Conservation (phyloP, 2,888 invertebrate species). For the Antitype chi region DNA sequence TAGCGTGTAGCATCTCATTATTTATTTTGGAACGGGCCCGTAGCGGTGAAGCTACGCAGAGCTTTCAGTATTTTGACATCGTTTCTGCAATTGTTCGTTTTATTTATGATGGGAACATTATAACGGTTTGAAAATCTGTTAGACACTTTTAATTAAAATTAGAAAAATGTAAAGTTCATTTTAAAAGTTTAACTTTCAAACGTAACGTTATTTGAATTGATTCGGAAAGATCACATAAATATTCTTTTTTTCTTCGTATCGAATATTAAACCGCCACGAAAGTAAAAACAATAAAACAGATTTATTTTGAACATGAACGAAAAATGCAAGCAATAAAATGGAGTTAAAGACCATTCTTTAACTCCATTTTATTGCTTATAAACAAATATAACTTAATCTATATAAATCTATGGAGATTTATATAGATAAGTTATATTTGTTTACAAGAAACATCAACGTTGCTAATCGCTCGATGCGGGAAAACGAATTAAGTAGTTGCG, state of each 20-base stretch:
- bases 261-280: neutral
- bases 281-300: neutral
- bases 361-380: no score
- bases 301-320: neutral
- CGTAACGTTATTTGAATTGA: neutral
- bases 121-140: neutral
- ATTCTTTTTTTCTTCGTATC: neutral
- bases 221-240: neutral
- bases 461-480: neutral
- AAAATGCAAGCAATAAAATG: neutral
- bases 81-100: neutral
- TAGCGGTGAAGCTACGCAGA: slow-evolving; percentile 25
- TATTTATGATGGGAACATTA: neutral
- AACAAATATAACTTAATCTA: no score
- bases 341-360: no score
- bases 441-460: neutral
- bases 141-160: neutral
- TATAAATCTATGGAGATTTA: no score
- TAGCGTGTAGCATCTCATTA: slow-evolving; percentile 47
- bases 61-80: slow-evolving; percentile 39
- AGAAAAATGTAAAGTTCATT: neutral
- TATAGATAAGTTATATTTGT: neutral
- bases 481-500: neutral
- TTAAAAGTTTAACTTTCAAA: neutral
- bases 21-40: slow-evolving; percentile 26